Base-by-base conservation (phyloP, 1,140 invertebrate species). In the Achroia grisella region DNA sequence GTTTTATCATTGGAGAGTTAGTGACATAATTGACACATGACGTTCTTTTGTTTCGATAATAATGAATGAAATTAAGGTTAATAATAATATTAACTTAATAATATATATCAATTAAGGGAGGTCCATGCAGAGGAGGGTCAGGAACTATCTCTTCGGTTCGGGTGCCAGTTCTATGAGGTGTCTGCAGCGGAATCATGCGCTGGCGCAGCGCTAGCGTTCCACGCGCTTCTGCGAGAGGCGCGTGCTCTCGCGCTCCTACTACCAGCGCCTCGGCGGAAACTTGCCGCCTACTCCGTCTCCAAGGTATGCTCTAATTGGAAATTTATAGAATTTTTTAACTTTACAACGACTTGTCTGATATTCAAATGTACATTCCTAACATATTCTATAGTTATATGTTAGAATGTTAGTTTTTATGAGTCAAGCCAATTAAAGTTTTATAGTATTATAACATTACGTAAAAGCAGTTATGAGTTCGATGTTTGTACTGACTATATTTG, bases 101-200 rank as follows among this genome's bases (percentile, higher is more conserved):
- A 23, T 3, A 3, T 3, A 23, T 3, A 23, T 23, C 48, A 29
- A 15, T 42, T 6, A 71, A 92, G 93, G 66, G 87, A 90, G 79
- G 91, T 94, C 28, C 90, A 89, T 57, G 91, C 93, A 23, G 92
- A 93, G 60, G 92, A 92, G 56, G 93, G 93, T 15, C 92, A 94
- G 56, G 91, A 93, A 67, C 58, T 93, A 17, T 93, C 92, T 0
- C 71, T 93, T 41, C 88, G 90, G 37, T 92, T 90, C 64, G 90
- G 92, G n/a, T 94, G 93, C 66, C 92, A 93, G 62, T 94, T 94
- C 71, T 94, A 93, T 75, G 94, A 95, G 79, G 93, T 96, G 44
- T 94, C 93, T 39, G 93, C 93, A 8, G 94, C 94, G n/a, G 94
- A 95, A 68, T 93, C 91, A 71, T 91, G 89, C 45, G 90, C 92